These are phyloP conservation scores for Watsonalla binaria DNA, from an alignment of 2,888 invertebrate species.

Conservation along the genomic window DNA sequence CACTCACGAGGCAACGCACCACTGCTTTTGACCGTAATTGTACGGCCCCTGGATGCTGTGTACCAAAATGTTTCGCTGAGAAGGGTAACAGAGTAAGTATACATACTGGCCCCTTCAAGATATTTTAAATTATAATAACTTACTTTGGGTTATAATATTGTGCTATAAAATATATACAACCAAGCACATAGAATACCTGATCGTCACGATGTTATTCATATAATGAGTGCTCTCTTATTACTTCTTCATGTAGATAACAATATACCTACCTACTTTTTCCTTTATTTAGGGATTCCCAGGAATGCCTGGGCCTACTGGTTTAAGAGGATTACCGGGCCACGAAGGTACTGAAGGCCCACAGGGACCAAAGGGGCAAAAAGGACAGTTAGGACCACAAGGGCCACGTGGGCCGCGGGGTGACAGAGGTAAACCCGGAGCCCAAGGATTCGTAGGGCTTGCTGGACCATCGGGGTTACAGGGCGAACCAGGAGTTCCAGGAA, in stretches of 20 bases:
- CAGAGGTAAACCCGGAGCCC: conserved; percentile 90
- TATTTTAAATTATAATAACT: no score
- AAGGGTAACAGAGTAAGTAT: conserved; percentile 86
- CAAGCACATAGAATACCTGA: no score
- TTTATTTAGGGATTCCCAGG: conserved; percentile 85
- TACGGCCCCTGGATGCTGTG: conserved; percentile 83
- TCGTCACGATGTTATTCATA: no score
- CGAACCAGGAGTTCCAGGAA: conserved; percentile 84
- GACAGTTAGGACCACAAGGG: conserved; percentile 90
- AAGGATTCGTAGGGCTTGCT: conserved; percentile 92
- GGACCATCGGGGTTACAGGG: conserved; percentile 86
- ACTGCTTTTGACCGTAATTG: conserved; percentile 78
- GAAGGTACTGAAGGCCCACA: conserved; percentile 91
- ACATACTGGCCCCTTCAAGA: neutral
- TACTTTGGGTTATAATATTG: no score
- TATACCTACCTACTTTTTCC: conserved; percentile 1
- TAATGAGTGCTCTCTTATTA: no score
- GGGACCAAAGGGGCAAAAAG: conserved; percentile 93
- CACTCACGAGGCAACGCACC: conserved; percentile 57
- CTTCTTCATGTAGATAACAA: no score
- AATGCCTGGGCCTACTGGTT: conserved; percentile 83
- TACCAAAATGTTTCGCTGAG: conserved; percentile 92
- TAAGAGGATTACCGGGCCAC: conserved; percentile 87
- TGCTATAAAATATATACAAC: no score
- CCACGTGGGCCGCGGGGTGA: conserved; percentile 91